phyloP scores from a whole-genome alignment of 23 tunicate species.

The Diplosoma virens region DNA sequence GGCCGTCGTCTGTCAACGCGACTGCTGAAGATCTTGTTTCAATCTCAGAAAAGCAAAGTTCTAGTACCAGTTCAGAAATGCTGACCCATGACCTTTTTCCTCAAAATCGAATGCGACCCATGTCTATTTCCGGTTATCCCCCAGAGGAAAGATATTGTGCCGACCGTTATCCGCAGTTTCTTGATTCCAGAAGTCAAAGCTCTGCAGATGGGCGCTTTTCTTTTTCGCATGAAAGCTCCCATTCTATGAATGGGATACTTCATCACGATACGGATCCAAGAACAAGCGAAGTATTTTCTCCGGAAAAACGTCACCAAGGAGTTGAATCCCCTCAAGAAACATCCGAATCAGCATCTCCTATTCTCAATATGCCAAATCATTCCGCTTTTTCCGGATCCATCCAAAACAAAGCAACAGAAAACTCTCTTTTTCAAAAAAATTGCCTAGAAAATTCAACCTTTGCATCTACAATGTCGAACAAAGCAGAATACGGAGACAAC shows the following conservation, averaged over 20 bases:
- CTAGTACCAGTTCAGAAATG: background rate
- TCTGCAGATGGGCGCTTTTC: background rate
- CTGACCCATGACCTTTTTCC: constrained; percentile 12
- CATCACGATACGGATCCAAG: background rate
- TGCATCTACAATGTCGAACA: too few species aligned
- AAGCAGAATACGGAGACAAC: too few species aligned
- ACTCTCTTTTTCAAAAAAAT: too few species aligned
- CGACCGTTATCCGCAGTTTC: background rate
- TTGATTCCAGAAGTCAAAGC: background rate
- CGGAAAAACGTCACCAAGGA: constrained; percentile 20
- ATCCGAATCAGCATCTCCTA: constrained; percentile 28
- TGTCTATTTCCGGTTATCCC: background rate
- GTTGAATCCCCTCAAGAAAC: constrained; percentile 32
- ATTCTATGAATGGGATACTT: too few species aligned
- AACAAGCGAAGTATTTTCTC: background rate
- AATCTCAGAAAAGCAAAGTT: too few species aligned
- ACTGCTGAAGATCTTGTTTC: background rate
- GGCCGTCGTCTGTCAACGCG: constrained; percentile 13
- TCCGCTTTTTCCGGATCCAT: too few species aligned
- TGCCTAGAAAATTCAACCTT: too few species aligned
- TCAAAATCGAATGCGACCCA: background rate
- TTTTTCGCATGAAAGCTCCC: background rate
- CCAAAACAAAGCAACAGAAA: too few species aligned
- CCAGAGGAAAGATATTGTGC: background rate
- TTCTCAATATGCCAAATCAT: too few species aligned